These are phyloP conservation scores for Beroe forskalii DNA, from an alignment of 37 sponge, comb jelly and placozoan species.

Conservation along the genomic window DNA sequence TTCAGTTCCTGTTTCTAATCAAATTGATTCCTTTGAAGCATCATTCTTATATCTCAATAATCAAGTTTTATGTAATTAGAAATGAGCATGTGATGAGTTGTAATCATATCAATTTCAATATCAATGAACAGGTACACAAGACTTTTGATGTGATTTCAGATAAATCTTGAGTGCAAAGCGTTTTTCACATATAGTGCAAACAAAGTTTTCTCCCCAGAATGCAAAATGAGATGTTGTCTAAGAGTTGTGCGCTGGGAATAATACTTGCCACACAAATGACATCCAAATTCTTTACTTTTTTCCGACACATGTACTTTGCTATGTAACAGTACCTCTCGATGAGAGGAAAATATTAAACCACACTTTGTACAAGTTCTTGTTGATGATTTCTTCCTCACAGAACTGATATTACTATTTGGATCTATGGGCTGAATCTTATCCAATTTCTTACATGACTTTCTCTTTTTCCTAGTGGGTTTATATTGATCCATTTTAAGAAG, in stretches of 20 bases:
- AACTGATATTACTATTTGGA: not conserved
- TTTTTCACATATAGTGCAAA: constrained; percentile 19
- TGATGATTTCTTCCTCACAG: not conserved
- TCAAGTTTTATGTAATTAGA: no score
- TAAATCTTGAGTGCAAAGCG: constrained; percentile 51
- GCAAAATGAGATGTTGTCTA: constrained; percentile 7
- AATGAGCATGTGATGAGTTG: no score
- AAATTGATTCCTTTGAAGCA: no score
- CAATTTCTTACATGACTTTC: not conserved
- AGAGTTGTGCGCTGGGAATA: constrained; percentile 30
- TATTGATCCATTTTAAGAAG: not conserved
- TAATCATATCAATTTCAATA: no score
- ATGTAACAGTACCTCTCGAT: constrained; percentile 25
- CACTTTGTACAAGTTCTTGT: constrained; percentile 31
- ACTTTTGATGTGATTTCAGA: constrained; percentile 29
- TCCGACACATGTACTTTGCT: not conserved
- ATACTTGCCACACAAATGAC: constrained; percentile 44
- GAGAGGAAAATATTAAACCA: constrained; percentile 15
- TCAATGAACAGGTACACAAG: constrained; percentile 1
- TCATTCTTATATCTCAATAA: no score
- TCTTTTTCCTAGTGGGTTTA: not conserved
- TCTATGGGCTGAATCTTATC: not conserved
- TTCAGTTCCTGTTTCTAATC: no score
- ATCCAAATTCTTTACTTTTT: constrained; percentile 31
- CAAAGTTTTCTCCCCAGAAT: constrained; percentile 59